Evolutionary conservation across 2,797 vertebrate genomes (phyloP).

Genomic region (Phaenicophaeus curvirostris): DNA sequence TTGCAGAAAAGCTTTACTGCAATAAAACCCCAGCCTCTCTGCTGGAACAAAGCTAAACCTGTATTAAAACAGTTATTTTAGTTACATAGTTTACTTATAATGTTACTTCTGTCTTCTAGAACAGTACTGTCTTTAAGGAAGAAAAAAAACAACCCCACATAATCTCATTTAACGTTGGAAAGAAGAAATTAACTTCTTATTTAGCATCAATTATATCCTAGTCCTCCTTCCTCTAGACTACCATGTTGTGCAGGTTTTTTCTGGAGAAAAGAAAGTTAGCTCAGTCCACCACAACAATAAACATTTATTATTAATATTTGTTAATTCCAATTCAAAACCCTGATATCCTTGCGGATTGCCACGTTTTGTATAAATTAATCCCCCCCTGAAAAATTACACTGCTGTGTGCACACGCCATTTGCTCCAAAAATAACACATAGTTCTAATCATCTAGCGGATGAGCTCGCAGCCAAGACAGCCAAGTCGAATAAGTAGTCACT

Average conservation of each 20-base stretch:
- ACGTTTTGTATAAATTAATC: not conserved
- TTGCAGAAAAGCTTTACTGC: not conserved
- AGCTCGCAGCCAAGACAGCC: not conserved
- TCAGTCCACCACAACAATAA: not conserved
- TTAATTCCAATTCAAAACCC: not conserved
- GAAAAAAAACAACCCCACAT: not conserved
- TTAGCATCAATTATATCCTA: not conserved
- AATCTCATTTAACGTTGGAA: not conserved
- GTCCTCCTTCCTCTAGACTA: not conserved
- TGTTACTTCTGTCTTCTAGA: not conserved
- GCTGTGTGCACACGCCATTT: fast-evolving
- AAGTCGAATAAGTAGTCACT: not conserved
- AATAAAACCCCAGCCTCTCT: not conserved
- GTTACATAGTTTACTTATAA: not conserved
- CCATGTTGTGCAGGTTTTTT: fast-evolving
- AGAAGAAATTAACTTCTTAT: not conserved
- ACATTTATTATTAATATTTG: not conserved
- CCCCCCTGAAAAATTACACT: not conserved
- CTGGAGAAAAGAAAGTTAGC: not conserved
- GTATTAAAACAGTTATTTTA: not conserved
- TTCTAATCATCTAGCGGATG: not conserved
- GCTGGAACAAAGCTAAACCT: not conserved
- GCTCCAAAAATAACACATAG: not conserved
- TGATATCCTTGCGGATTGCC: not conserved
- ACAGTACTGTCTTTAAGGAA: not conserved